Conservation (phyloP, 2,113 vertebrate genomes). For the Hippocampus barbouri region DNA sequence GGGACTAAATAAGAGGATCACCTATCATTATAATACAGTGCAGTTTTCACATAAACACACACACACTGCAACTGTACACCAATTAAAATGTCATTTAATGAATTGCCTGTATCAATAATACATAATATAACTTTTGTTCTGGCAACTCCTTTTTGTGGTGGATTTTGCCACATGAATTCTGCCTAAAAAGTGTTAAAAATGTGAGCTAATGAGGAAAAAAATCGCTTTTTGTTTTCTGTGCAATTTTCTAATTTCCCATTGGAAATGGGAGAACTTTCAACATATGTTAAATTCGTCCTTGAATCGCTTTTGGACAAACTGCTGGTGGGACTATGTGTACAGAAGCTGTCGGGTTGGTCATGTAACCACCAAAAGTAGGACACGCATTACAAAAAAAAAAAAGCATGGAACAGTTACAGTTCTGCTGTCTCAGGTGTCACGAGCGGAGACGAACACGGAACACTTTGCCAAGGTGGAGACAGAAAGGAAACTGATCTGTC, state of each 20-base stretch:
- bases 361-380: conserved; percentile 38
- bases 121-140: neutral
- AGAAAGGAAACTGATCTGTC: conserved; percentile 28
- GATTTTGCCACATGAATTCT: neutral
- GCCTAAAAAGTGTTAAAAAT: neutral
- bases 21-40: neutral
- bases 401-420: conserved; percentile 12
- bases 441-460: conserved; percentile 16
- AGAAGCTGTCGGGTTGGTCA: conserved; percentile 4
- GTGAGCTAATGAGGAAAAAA: too few species aligned
- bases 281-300: too few species aligned
- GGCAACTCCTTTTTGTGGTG: neutral
- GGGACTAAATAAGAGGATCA: neutral
- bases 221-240: too few species aligned
- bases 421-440: conserved; percentile 44
- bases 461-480: conserved; percentile 7
- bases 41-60: neutral
- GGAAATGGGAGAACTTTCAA: too few species aligned
- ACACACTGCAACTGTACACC: neutral
- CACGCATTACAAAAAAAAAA: neutral
- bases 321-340: neutral
- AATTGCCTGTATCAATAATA: neutral
- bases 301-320: neutral
- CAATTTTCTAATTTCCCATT: too few species aligned
- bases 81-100: neutral